Evolutionary conservation across 2,888 invertebrate genomes (phyloP).

Genomic region (Pyrrhia umbra): DNA sequence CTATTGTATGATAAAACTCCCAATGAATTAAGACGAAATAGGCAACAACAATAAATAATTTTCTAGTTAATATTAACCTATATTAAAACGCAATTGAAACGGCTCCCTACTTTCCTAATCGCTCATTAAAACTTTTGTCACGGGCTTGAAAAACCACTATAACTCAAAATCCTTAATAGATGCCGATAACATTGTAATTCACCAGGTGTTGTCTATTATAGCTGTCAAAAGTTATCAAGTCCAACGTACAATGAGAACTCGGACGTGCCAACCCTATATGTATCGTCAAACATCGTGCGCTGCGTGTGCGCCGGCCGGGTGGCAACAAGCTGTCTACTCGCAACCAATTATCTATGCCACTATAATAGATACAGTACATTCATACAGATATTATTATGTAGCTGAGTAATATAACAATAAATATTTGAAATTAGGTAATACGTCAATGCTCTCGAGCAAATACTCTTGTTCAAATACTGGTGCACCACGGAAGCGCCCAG

Average conservation of each 20-base stretch:
- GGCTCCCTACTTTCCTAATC: conserved; percentile 6
- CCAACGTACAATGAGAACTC: conserved; percentile 39
- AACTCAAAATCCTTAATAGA: conserved; percentile 38
- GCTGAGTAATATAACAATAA: conserved; percentile 62
- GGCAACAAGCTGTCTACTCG: conserved; percentile 79
- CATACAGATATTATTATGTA: conserved; percentile 61
- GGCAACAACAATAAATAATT: neutral
- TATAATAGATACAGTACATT: conserved; percentile 69
- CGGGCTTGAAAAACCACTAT: conserved; percentile 25
- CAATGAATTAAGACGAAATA: neutral
- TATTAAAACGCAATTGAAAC: conserved; percentile 2
- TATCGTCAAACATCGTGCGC: conserved; percentile 50
- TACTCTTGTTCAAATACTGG: conserved; percentile 24
- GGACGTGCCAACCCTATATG: conserved; percentile 54
- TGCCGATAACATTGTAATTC: conserved; percentile 52
- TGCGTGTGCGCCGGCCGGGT: conserved; percentile 68
- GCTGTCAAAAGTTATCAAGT: conserved; percentile 42
- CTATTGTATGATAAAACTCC: neutral
- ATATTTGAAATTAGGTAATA: conserved; percentile 63
- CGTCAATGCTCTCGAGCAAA: conserved; percentile 55
- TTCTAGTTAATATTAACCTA: neutral
- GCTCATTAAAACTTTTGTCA: conserved; percentile 40
- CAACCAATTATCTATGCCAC: conserved; percentile 71
- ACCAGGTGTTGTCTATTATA: conserved; percentile 37
- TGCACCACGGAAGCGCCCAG: conserved; percentile 18